Conservation (phyloP, 2,888 invertebrate species). For the Pilophorus perplexus region DNA sequence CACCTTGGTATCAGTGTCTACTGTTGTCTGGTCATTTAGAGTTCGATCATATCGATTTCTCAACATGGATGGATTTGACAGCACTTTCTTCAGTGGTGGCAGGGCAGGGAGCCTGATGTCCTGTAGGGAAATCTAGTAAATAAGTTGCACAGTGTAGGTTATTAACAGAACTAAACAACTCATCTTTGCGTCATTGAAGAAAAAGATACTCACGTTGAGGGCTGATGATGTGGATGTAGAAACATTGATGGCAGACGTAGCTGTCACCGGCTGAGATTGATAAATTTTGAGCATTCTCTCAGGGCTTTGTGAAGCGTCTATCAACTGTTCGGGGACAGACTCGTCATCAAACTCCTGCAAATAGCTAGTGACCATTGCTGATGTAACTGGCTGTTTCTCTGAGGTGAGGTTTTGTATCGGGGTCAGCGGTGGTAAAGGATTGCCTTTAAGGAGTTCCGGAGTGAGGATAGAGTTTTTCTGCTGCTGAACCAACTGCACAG, state of each 20-base stretch:
- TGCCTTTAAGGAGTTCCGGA: conserved; percentile 46
- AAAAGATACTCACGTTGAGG: too few species aligned
- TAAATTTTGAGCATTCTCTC: conserved; percentile 46
- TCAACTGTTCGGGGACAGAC: conserved; percentile 41
- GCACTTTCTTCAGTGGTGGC: conserved; percentile 50
- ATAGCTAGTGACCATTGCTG: conserved; percentile 50
- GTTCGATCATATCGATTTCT: conserved; percentile 38
- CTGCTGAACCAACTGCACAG: conserved; percentile 62
- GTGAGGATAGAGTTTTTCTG: conserved; percentile 53
- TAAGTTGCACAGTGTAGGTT: neutral
- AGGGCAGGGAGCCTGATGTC: conserved; percentile 48
- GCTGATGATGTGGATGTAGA: conserved; percentile 23
- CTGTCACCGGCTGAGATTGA: conserved; percentile 42
- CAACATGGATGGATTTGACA: conserved; percentile 47
- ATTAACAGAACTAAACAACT: too few species aligned
- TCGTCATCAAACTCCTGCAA: conserved; percentile 49
- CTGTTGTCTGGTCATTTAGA: conserved; percentile 2
- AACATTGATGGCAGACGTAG: conserved; percentile 26
- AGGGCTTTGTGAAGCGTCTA: conserved; percentile 45
- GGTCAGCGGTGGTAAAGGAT: conserved; percentile 44
- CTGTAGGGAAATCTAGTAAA: conserved; percentile 28
- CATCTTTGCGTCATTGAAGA: too few species aligned
- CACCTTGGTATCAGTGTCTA: conserved; percentile 11
- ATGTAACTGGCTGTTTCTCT: conserved; percentile 49
- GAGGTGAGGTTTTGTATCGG: conserved; percentile 47